Conservation (phyloP, 2,113 vertebrate species). For the Agapornis roseicollis region DNA sequence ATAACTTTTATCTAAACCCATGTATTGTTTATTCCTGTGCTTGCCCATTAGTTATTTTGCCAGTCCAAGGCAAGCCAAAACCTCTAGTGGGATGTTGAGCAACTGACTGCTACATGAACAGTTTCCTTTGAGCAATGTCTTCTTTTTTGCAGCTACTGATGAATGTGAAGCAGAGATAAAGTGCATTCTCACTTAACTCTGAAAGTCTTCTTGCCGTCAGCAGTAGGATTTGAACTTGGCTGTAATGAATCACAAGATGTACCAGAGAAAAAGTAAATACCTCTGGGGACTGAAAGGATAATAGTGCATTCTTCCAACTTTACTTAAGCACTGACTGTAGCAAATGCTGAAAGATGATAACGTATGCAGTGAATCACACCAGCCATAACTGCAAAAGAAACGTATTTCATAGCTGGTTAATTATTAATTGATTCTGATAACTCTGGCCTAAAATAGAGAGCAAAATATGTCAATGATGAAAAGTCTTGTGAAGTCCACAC, state of each 20-base stretch:
- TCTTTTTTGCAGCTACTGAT: neutral
- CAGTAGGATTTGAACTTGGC: neutral
- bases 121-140: neutral
- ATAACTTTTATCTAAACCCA: neutral
- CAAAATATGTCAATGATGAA: neutral
- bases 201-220: neutral
- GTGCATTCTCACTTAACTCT: neutral
- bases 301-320: neutral
- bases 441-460: neutral
- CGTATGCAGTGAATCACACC: neutral
- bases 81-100: neutral
- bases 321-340: neutral
- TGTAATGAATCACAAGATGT: neutral
- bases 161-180: neutral
- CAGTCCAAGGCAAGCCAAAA: neutral
- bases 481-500: neutral
- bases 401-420: neutral
- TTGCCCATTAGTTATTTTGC: neutral
- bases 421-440: neutral
- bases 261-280: neutral
- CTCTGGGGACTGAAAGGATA: neutral
- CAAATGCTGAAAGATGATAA: neutral
- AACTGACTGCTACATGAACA: neutral
- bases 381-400: neutral
- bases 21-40: neutral